phyloP scores from a whole-genome alignment of 2,888 invertebrate genomes.

The Microdon myrmicae region DNA sequence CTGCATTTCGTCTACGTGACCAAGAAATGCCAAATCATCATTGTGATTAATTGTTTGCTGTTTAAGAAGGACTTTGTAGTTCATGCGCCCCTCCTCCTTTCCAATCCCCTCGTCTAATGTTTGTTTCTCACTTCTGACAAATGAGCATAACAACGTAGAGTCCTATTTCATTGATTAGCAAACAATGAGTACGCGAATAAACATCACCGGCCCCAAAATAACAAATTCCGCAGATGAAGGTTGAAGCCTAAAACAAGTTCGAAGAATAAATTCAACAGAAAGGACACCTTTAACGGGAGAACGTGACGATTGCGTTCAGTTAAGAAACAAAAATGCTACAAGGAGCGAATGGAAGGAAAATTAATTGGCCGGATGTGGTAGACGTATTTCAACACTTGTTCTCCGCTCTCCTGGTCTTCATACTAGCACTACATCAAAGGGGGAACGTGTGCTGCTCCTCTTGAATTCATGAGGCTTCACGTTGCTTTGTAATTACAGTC shows the following conservation, averaged over 20 bases:
- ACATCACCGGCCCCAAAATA: slow-evolving; percentile 17
- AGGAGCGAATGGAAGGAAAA: too few relatives aligned
- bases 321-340: too few relatives aligned
- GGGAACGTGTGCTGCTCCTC: slow-evolving; percentile 22
- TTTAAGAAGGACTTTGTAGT: slow-evolving; percentile 20
- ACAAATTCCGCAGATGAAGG: not conserved
- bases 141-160: slow-evolving; percentile 15
- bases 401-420: not conserved
- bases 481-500: slow-evolving; percentile 40
- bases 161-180: slow-evolving; percentile 46
- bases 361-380: slow-evolving; percentile 41
- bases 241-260: not conserved
- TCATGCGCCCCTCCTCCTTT: not conserved
- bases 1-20: slow-evolving; percentile 47
- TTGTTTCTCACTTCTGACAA: too few relatives aligned
- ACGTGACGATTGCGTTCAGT: slow-evolving; percentile 36
- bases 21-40: slow-evolving; percentile 39
- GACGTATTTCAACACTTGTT: not conserved
- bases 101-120: not conserved
- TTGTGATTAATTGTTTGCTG: slow-evolving; percentile 47
- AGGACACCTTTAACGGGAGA: slow-evolving; percentile 31
- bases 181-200: slow-evolving; percentile 48
- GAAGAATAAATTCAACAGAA: slow-evolving; percentile 2
- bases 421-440: too few relatives aligned
- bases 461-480: slow-evolving; percentile 7